phyloP scores from a whole-genome alignment of 2,797 vertebrate species.

The Pyrocephalus nanus region DNA sequence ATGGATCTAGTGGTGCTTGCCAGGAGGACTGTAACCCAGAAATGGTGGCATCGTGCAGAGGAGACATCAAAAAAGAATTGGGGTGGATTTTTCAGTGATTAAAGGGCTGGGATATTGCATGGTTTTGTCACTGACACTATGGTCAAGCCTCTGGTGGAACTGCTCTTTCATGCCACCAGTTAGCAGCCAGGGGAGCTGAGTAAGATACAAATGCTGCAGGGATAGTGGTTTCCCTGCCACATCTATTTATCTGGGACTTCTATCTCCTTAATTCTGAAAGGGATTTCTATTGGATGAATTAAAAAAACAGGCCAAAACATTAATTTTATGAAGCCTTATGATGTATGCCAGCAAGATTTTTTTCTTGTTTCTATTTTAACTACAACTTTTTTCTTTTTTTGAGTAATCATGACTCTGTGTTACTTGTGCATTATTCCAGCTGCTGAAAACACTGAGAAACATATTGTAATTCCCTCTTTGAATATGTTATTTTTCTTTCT shows the following conservation, averaged over 20 bases:
- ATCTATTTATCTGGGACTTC: neutral
- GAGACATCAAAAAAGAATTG: neutral
- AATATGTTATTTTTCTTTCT: neutral
- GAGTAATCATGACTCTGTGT: neutral
- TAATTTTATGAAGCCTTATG: neutral
- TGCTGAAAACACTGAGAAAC: neutral
- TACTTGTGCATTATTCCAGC: neutral
- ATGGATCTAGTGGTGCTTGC: constrained; percentile 4
- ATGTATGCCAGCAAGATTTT: neutral
- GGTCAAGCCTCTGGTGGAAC: neutral
- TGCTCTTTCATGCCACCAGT: neutral
- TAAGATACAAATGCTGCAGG: neutral
- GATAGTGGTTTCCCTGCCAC: neutral
- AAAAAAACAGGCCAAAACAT: accelerated
- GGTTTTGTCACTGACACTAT: neutral
- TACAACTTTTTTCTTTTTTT: neutral
- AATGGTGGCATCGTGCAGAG: neutral
- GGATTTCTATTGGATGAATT: neutral
- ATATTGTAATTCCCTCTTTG: neutral
- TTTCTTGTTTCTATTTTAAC: neutral
- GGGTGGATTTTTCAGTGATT: neutral
- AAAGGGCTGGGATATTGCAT: neutral
- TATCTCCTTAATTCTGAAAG: neutral
- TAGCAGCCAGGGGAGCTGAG: neutral
- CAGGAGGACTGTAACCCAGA: neutral